Evolutionary conservation across 2,888 invertebrate genomes (phyloP).

Genomic region (Sympetrum striolatum): DNA sequence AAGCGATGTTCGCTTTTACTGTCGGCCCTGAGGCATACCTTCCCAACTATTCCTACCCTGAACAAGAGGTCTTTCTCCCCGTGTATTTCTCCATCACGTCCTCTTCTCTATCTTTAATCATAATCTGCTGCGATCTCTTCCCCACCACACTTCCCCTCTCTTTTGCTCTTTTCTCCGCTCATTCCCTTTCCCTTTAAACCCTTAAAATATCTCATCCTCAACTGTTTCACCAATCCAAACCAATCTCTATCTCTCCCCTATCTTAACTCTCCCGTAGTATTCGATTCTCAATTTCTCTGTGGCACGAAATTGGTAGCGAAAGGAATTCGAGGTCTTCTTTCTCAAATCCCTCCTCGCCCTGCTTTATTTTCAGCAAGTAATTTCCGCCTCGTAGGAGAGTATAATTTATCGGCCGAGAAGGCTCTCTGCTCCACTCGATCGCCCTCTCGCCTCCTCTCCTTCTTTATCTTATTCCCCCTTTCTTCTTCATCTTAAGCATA

Average conservation of each 20-base stretch:
- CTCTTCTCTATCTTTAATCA: neutral
- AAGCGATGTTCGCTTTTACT: no score
- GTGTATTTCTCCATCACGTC: neutral
- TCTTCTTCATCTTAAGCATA: neutral
- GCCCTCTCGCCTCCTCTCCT: neutral
- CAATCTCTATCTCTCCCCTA: neutral
- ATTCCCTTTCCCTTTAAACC: neutral
- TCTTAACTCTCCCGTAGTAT: neutral
- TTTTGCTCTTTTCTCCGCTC: neutral
- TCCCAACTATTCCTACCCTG: no score
- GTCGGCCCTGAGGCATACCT: no score
- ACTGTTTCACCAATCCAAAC: neutral
- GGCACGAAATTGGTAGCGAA: neutral
- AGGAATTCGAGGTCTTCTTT: neutral
- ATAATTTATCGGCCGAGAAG: conserved; percentile 12
- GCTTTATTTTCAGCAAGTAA: conserved; percentile 42
- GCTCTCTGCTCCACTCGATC: neutral
- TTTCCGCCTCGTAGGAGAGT: conserved; percentile 27
- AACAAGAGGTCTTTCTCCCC: neutral
- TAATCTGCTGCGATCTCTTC: neutral
- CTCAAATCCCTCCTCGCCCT: neutral
- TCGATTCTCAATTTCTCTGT: neutral
- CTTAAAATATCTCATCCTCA: neutral
- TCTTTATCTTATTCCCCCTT: neutral
- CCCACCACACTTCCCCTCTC: neutral